These are phyloP conservation scores for Brachyhypopomus gauderio DNA, from an alignment of 2,113 vertebrate species.

Conservation along the genomic window DNA sequence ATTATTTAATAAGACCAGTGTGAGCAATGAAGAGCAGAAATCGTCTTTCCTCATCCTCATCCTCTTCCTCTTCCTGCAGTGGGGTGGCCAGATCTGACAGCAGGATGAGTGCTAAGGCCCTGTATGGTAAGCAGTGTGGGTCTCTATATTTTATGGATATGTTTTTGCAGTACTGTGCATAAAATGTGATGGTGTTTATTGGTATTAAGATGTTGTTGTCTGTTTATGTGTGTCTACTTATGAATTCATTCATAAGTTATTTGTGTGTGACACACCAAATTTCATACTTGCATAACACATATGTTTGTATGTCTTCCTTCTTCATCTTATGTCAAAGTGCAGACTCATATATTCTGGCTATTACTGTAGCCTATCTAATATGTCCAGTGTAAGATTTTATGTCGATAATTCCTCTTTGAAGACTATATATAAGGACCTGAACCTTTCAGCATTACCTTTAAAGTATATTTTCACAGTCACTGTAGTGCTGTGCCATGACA, in stretches of 20 bases:
- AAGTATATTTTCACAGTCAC: too few species aligned
- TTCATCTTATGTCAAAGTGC: too few species aligned
- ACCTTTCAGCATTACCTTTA: too few species aligned
- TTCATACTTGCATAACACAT: not conserved
- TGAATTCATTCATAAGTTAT: not conserved
- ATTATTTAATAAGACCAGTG: constrained; percentile 13
- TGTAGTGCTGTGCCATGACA: too few species aligned
- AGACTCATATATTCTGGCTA: not conserved
- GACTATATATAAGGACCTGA: too few species aligned
- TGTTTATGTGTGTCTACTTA: not conserved
- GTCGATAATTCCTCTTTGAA: not conserved
- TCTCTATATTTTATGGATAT: not conserved
- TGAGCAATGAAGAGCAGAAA: constrained; percentile 69
- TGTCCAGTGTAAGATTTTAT: not conserved
- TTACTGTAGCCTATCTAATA: not conserved
- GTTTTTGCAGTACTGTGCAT: constrained; percentile 3
- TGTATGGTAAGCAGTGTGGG: constrained; percentile 71
- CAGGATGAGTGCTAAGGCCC: constrained; percentile 80
- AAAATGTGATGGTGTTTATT: not conserved
- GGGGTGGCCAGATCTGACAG: constrained; percentile 79
- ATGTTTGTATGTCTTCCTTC: not conserved
- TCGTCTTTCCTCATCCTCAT: constrained; percentile 63
- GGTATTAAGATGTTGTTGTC: not conserved
- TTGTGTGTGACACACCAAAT: not conserved
- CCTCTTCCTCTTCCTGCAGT: constrained; percentile 72